Percentiles rank a stretch among this genome's conserved stretches.
These are phyloP conservation scores for Diaprepes abbreviatus DNA, from an alignment of 2,888 invertebrate genomes.

Conservation along the genomic window DNA sequence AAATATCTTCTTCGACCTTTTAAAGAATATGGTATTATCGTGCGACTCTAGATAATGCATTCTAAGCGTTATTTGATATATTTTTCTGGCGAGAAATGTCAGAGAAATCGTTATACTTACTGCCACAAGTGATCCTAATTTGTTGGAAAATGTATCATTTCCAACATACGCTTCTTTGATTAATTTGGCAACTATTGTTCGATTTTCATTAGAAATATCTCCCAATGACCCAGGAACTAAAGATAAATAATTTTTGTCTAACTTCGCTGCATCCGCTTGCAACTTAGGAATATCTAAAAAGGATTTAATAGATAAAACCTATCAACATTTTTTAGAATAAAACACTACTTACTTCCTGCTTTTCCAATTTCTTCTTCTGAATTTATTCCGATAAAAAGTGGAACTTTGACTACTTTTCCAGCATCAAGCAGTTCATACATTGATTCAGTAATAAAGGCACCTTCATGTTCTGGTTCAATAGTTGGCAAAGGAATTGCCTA, in stretches of 20 bases:
- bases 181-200: constrained; percentile 24
- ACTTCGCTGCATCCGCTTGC: constrained; percentile 15
- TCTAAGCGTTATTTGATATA: too few species aligned
- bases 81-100: too few species aligned
- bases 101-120: constrained; percentile 21
- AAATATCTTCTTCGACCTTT: too few species aligned
- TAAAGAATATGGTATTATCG: too few species aligned
- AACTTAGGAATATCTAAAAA: constrained; percentile 32
- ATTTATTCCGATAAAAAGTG: constrained; percentile 53
- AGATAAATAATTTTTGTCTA: constrained; percentile 13
- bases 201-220: constrained; percentile 18
- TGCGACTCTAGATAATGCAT: too few species aligned
- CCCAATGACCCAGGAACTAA: constrained; percentile 28
- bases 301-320: not conserved
- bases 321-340: not conserved
- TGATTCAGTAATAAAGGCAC: constrained; percentile 51
- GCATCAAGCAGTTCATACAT: constrained; percentile 50
- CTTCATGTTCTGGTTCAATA: constrained; percentile 51
- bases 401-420: constrained; percentile 50
- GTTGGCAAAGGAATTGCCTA: constrained; percentile 44
- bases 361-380: constrained; percentile 51
- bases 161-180: constrained; percentile 50
- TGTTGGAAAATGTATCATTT: constrained; percentile 36
- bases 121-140: constrained; percentile 15
- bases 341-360: constrained; percentile 16